Evolutionary conservation across 2,888 invertebrate genomes (phyloP), one percentile per base, ranked within the genome.

Genomic region (Congeria kusceri): DNA sequence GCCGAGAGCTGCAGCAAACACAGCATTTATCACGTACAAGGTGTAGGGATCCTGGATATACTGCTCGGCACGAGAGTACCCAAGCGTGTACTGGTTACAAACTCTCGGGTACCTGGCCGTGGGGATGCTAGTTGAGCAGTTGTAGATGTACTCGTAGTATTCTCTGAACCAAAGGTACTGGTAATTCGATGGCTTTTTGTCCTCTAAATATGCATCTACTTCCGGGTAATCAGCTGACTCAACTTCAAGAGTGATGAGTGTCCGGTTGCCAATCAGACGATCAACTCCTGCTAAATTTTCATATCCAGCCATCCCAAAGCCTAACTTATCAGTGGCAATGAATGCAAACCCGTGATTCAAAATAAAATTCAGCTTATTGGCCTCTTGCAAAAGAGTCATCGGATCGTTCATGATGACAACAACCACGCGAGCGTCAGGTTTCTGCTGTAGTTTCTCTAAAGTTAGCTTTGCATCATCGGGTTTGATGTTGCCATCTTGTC

Each of bases 101-200:
- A 58, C 39, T 1, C 25, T 23, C 9, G 83, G 59, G 56, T 77
- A 83, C 18, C 63, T 49, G 1, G 61, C 20, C 9, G 49, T 77
- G 4, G 75, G 44, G 0, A 66, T 56, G 0, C 58, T 47, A 4
- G 80, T 18, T 15, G 85, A 81, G 64, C 93, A 93, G 28, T 92
- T 86, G 78, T 90, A 92, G 1, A 91, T 75, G 29, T 90, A 77
- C 77, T 93, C 90, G 90, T 93, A 94, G 80, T 92, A 93, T n/a
- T 94, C 93, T n/a, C 88, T 78, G 86, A 94, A 94, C 94, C 94
- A 94, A 1, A 94, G 94, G 15, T 86, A 77, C 0, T 74, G 77
- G 75, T 93, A 89, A 29, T 80, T 90, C 20, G 73, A 77, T n/a
- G 91, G 90, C 0, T 77, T 89, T 63, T 90, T 91, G 18, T 77